These are phyloP conservation scores for Apodemia zela DNA, from an alignment of 2,888 invertebrate genomes.

Conservation along the genomic window DNA sequence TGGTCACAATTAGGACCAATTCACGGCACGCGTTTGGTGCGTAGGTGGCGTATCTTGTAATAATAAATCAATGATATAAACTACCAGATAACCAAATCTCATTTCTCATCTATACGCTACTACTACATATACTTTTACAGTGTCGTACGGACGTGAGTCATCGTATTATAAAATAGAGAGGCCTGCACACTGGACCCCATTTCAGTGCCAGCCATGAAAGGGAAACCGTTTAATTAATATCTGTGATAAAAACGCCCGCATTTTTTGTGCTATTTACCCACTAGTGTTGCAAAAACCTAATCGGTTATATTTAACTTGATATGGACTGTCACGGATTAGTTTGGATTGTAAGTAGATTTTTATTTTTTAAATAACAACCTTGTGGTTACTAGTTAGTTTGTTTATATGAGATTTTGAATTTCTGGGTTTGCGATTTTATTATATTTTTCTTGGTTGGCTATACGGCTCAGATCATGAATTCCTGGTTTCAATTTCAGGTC, in stretches of 20 bases:
- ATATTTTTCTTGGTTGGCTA: no score
- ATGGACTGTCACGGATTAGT: conserved; percentile 2
- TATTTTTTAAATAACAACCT: not conserved
- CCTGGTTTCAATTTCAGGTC: no score
- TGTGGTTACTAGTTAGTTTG: not conserved
- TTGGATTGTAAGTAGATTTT: not conserved
- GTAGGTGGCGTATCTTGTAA: no score
- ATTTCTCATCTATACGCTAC: no score
- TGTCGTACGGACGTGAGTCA: not conserved
- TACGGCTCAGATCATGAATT: no score
- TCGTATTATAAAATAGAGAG: conserved; percentile 3
- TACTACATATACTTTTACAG: no score
- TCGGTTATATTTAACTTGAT: not conserved
- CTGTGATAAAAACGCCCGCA: conserved; percentile 35
- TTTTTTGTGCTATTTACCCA: conserved; percentile 28
- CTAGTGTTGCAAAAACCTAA: not conserved
- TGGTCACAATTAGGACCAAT: no score
- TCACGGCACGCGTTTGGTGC: no score
- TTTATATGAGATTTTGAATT: no score
- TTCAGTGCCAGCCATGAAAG: conserved; percentile 19
- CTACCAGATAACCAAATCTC: no score
- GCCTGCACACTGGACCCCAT: not conserved
- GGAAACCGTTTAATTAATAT: conserved; percentile 35
- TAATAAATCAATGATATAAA: no score
- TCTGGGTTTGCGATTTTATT: no score